Conservation (phyloP, 2,888 invertebrate species). For the Macrophya alboannulata region DNA sequence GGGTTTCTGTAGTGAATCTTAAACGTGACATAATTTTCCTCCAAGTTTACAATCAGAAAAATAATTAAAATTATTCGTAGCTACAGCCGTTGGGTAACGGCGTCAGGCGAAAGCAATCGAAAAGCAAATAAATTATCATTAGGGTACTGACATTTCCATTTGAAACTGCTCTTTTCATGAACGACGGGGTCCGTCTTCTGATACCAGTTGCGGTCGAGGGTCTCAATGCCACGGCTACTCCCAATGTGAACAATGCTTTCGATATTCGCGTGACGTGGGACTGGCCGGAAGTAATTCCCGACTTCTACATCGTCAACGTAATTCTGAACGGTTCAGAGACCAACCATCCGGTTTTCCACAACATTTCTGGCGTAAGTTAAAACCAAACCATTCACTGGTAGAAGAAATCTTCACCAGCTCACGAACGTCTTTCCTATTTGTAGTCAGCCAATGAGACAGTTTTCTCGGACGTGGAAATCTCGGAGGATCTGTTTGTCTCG, state of each 20-base stretch:
- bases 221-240: neutral
- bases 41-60: no score
- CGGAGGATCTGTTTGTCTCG: no score
- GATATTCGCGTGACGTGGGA: neutral
- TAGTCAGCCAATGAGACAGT: constrained; percentile 1
- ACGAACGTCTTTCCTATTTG: neutral
- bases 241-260: neutral
- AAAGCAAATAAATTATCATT: no score
- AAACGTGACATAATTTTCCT: no score
- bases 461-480: neutral
- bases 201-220: neutral
- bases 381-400: neutral
- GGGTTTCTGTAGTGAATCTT: no score
- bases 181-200: no score
- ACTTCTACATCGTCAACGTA: neutral
- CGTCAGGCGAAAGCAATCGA: no score
- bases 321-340: constrained; percentile 5
- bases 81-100: no score
- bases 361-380: neutral
- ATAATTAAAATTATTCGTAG: no score
- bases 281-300: neutral
- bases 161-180: neutral
- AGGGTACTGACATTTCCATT: no score
- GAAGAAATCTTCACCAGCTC: neutral
- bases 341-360: neutral